Conservation (phyloP, 2,888 invertebrate species). For the Saturnia pavonia region DNA sequence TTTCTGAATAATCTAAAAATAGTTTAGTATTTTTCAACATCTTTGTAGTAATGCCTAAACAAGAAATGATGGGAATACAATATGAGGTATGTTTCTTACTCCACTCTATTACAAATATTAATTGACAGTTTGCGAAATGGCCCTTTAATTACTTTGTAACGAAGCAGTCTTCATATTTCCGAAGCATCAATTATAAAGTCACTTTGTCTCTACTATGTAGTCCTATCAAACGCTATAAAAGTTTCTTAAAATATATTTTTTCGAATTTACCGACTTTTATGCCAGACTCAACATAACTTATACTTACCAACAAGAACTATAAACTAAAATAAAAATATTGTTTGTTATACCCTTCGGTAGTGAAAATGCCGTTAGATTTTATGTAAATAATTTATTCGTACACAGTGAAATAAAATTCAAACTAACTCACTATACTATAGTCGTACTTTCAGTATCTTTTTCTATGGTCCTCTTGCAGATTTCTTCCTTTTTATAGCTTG, state of each 20-base stretch:
- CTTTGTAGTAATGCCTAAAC: slow-evolving; percentile 15
- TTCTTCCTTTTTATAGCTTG: too few species aligned
- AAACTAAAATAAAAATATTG: too few species aligned
- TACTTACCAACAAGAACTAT: too few species aligned
- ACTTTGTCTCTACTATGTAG: background rate
- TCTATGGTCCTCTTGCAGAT: too few species aligned
- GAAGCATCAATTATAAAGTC: background rate
- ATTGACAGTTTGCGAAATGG: slow-evolving; percentile 14
- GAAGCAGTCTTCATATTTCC: background rate
- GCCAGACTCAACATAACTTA: too few species aligned
- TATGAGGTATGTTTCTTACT: background rate
- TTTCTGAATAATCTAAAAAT: slow-evolving; percentile 52
- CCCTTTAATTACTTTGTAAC: background rate
- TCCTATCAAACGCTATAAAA: background rate
- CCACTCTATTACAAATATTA: background rate
- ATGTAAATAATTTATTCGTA: too few species aligned
- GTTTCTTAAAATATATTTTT: background rate
- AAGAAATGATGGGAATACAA: background rate
- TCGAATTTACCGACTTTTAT: background rate
- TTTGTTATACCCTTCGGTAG: too few species aligned
- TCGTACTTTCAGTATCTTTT: too few species aligned
- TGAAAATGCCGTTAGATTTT: too few species aligned
- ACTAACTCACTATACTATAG: too few species aligned
- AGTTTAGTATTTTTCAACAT: slow-evolving; percentile 47
- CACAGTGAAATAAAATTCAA: too few species aligned